Evolutionary conservation across 64 coral and sea anemone species (phyloP).

Genomic region (Actinia tenebrosa): DNA sequence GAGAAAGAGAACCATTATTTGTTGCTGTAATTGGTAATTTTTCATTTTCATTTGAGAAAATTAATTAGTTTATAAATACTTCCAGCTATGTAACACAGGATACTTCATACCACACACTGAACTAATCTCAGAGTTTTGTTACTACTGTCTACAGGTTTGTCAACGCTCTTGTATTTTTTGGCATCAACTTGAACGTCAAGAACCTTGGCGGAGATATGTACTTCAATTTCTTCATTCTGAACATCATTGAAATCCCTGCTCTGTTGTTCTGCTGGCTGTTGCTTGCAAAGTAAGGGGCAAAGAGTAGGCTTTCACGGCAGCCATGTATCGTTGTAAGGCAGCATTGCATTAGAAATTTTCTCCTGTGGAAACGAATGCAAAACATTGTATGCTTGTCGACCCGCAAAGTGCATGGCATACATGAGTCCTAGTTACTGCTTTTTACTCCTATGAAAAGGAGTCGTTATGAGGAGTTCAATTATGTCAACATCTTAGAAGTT

Average conservation of each 20-base stretch:
- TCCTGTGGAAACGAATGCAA: not conserved
- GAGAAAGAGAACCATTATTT: conserved; percentile 83
- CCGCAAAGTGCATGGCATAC: no score
- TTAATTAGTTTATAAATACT: no score
- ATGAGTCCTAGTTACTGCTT: no score
- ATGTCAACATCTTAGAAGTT: no score
- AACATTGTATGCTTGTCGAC: not conserved
- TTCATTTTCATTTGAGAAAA: not conserved
- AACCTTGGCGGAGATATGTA: conserved; percentile 79
- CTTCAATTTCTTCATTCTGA: conserved; percentile 70
- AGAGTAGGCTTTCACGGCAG: not conserved
- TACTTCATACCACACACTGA: no score
- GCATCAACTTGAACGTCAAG: conserved; percentile 72
- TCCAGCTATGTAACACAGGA: no score
- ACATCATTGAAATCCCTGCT: conserved; percentile 54
- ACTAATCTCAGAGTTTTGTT: not conserved
- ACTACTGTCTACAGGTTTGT: conserved; percentile 54
- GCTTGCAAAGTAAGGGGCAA: conserved; percentile 28
- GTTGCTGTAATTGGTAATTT: conserved; percentile 66
- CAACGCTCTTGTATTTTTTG: conserved; percentile 75
- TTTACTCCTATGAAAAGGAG: no score
- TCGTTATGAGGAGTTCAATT: no score
- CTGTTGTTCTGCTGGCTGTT: conserved; percentile 49
- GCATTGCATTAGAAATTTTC: not conserved
- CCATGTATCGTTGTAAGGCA: not conserved